Evolutionary conservation across 2,113 vertebrate species (phyloP), one percentile per base, ranked within the genome.

Genomic region (Aplodontia rufa): DNA sequence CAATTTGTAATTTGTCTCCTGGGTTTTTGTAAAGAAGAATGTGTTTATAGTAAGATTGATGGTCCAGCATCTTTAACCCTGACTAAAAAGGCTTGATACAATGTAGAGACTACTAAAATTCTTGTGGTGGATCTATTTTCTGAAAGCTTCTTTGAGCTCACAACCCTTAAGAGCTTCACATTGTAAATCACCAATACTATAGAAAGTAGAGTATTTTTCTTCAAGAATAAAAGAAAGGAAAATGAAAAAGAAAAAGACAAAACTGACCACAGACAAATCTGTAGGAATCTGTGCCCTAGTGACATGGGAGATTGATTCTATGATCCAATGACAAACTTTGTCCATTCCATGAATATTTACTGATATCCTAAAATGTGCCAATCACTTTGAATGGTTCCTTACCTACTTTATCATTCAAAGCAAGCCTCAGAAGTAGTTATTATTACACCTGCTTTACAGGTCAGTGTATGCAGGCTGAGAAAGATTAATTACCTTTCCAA

Each of bases 11-110:
- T 97, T 95, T 96, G 91, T 96, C 97, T 97, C 94, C 42, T 79
- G 90, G 79, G 97, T 96, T 97, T 97, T 97, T 94, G 82, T 95
- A 96, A 96, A 97, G 82, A 97, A 96, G 83, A 79, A 91, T 89
- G 87, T 90, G 93, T 95, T 97, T 97, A 94, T 94, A 96, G 96
- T 93, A 86, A 97, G 93, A 95, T 88, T 95, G 97, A 97, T 97
- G 95, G 60, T 58, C 81, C 89, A 80, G 93, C 93, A 95, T 96
- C 69, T 90, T 96, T 96, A 97, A 86, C 86, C 58, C 87, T 75
- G 64, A 93, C 91, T 97, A 97, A 95, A 97, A 93, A 95, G 75
- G 60, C 62, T 71, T 93, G 69, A 86, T 45, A 94, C 94, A 91
- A 92, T 60, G 37, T 53, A 78, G 37, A 95, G 81, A 30, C 94